phyloP scores from a whole-genome alignment of 1,140 invertebrate genomes.

The Drosophila lacteicornis region DNA sequence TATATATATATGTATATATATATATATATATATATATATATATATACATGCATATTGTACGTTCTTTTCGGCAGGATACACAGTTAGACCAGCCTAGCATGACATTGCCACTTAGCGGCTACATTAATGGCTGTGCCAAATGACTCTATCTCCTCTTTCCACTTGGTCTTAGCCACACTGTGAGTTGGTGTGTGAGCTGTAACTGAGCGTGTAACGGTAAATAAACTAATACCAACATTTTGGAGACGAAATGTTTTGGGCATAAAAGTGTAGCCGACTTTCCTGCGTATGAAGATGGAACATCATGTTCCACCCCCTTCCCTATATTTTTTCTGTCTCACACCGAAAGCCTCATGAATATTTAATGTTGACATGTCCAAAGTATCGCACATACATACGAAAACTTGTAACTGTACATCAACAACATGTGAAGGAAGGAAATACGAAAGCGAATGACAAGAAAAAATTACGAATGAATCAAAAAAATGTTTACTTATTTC shows the following conservation, averaged over 20 bases:
- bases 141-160: conserved; percentile 48
- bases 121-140: conserved; percentile 81
- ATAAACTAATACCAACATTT: conserved; percentile 77
- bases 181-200: conserved; percentile 12
- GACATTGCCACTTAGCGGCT: conserved; percentile 82
- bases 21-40: not conserved
- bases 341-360: conserved; percentile 68
- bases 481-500: conserved; percentile 43
- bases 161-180: not conserved
- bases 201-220: conserved; percentile 82
- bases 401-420: conserved; percentile 60
- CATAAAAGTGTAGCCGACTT: conserved; percentile 69
- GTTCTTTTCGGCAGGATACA: conserved; percentile 18
- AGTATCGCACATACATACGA: conserved; percentile 67
- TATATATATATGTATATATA: too few species aligned
- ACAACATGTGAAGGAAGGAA: conserved; percentile 41
- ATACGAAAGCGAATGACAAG: conserved; percentile 60
- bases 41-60: not conserved
- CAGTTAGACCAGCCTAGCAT: conserved; percentile 73
- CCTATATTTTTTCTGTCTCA: conserved; percentile 4
- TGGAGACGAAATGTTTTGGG: conserved; percentile 43
- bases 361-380: conserved; percentile 80
- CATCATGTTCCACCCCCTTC: conserved; percentile 38
- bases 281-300: conserved; percentile 75
- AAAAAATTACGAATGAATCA: conserved; percentile 70